These are phyloP conservation scores for Nephrotoma flavescens DNA, from an alignment of 2,888 invertebrate species.

Conservation along the genomic window DNA sequence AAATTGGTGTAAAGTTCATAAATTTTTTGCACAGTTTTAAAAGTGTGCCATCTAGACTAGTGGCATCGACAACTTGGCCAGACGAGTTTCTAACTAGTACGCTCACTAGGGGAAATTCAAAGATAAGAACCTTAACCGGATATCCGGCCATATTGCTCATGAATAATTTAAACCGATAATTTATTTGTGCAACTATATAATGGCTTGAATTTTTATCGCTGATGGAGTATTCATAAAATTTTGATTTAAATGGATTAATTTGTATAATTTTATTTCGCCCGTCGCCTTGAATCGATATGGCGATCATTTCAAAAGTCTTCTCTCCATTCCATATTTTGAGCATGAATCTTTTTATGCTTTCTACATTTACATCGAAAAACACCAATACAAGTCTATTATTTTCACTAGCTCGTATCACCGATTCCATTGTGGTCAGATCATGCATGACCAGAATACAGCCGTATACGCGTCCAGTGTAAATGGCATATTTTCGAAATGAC, in stretches of 20 bases:
- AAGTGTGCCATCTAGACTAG: background rate
- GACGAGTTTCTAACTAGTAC: background rate
- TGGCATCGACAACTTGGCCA: background rate
- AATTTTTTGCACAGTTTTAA: background rate
- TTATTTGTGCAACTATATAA: background rate
- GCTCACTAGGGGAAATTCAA: background rate
- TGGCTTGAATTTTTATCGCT: background rate
- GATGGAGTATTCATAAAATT: background rate
- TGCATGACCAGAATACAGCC: background rate
- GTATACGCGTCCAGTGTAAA: background rate
- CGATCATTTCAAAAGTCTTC: background rate
- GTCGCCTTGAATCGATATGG: background rate
- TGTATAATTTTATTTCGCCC: background rate
- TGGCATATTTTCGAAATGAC: background rate
- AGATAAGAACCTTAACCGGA: background rate
- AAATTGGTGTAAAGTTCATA: background rate
- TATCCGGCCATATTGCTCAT: background rate
- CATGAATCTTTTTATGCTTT: background rate
- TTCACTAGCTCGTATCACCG: background rate
- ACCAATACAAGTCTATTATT: background rate
- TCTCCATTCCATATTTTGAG: background rate
- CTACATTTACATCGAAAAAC: background rate
- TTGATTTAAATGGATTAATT: background rate
- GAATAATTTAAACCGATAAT: background rate
- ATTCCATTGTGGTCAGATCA: background rate